Evolutionary conservation across 2,888 invertebrate species (phyloP), one percentile per base, ranked within the genome.

Genomic region (Hydrotaea diabolus): DNA sequence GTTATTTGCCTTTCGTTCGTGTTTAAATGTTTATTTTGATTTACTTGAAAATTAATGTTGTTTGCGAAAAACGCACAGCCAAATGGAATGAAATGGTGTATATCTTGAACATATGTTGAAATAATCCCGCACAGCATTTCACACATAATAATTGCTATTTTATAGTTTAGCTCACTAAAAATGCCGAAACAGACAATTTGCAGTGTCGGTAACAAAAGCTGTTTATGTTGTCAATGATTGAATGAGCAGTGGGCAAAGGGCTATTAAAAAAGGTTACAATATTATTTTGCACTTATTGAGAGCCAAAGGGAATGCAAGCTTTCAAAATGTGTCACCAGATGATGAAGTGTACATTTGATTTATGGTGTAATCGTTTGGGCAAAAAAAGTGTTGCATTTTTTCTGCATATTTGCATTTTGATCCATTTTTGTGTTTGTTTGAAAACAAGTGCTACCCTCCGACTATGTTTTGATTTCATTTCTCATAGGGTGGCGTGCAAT

Each of bases 11-110:
- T 59, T 66, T 19, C 9, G 15, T 66, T 66, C 39, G 8, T 21
- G 15, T 66, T 66, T 39, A 66, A 66, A 66, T 73, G 64, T 79
- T 79, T 79, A 73, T 79, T 73, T 73, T 79, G 64, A 73, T 66
- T 73, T 64, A 73, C 55, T 79, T 39, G 19, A 9, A 72, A 78
- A 69, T 17, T 66, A 43, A 19, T 66, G 39, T 66, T 66, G 36
- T 39, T 69, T 69, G 43, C 46, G 8, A 46, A 69, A 23, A 69
- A 23, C 13, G 8, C 17, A 5, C 21, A 66, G n/a, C 17, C 19
- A 43, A 21, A 19, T 4, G 31, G n/a, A 8, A 11, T 15, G 17
- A 66, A 19, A 64, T 23, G 11, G 36, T n/a, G 69, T 21, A 13
- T 43, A 23, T 46, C n/a, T 11, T 21, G 19, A 15, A 69, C 69